phyloP scores from a whole-genome alignment of 2,888 invertebrate species.

The Eupithecia vulgata region DNA sequence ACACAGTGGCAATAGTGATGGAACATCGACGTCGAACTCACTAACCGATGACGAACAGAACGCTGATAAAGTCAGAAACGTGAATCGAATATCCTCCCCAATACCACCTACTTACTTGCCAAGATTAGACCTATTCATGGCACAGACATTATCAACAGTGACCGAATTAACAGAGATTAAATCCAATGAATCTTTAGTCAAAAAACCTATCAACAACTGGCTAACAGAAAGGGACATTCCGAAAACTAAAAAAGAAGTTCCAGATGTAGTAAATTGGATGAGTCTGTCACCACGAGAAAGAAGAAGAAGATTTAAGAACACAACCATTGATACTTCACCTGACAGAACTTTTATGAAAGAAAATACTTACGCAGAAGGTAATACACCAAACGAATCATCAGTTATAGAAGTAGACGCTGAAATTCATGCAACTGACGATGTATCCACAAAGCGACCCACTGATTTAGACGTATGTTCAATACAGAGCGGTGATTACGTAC shows the following conservation, averaged over 20 bases:
- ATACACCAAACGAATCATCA: conserved; percentile 16
- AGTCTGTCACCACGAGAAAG: conserved; percentile 66
- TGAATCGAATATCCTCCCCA: conserved; percentile 60
- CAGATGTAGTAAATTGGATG: conserved; percentile 61
- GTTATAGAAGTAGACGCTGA: conserved; percentile 50
- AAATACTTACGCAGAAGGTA: conserved; percentile 35
- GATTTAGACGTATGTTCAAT: conserved; percentile 18
- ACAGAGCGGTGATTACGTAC: conserved; percentile 13
- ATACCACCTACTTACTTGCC: conserved; percentile 62
- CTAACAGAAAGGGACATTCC: conserved; percentile 45
- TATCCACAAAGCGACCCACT: background rate
- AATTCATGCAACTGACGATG: conserved; percentile 44
- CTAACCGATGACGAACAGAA: conserved; percentile 49
- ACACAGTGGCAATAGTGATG: conserved; percentile 51
- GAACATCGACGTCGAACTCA: conserved; percentile 46
- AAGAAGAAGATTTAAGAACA: conserved; percentile 49
- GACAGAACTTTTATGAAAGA: conserved; percentile 16
- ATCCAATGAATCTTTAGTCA: conserved; percentile 36
- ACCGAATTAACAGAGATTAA: conserved; percentile 68
- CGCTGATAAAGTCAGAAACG: conserved; percentile 37
- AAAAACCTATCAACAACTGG: conserved; percentile 60
- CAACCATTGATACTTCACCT: conserved; percentile 20
- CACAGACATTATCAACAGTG: conserved; percentile 68
- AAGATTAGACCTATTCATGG: conserved; percentile 60
- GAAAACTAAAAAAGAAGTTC: conserved; percentile 45